A percentile compares a stretch with the other conserved stretches of the same genome.
Evolutionary conservation across 2,888 invertebrate genomes (phyloP).

Genomic region (Thymelicus sylvestris): DNA sequence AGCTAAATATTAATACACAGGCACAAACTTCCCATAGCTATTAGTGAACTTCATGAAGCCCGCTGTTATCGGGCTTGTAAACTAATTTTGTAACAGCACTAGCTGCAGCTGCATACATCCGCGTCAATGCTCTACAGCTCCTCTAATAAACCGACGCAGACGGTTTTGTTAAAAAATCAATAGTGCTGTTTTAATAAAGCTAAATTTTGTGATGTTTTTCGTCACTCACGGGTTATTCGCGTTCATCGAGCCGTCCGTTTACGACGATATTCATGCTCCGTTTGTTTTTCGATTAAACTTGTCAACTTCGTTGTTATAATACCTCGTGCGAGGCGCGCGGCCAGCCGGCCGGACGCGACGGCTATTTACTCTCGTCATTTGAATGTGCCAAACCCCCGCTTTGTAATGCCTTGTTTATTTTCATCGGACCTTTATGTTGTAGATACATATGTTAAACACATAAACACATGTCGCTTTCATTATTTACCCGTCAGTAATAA

Average conservation of each 20-base stretch:
- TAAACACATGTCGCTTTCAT: conserved; percentile 27
- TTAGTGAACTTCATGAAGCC: conserved; percentile 34
- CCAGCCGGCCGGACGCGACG: conserved; percentile 45
- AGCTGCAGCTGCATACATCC: background rate
- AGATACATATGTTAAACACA: conserved; percentile 27
- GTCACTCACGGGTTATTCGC: conserved; percentile 25
- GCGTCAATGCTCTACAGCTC: conserved; percentile 1
- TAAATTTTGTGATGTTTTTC: conserved; percentile 27
- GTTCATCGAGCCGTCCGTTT: conserved; percentile 36
- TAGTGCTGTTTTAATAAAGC: conserved; percentile 29
- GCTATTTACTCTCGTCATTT: conserved; percentile 59
- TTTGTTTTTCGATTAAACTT: conserved; percentile 49
- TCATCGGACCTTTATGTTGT: conserved; percentile 39
- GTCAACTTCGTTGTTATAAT: conserved; percentile 41
- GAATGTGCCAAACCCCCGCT: conserved; percentile 50
- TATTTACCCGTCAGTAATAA: conserved; percentile 15
- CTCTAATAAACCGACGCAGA: conserved; percentile 8
- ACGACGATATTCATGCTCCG: conserved; percentile 46
- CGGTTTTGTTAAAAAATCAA: conserved; percentile 24
- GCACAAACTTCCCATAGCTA: conserved; percentile 34
- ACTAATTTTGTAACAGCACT: conserved; percentile 30
- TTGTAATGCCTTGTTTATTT: conserved; percentile 36
- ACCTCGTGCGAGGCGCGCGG: conserved; percentile 34
- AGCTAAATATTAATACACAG: conserved; percentile 31
- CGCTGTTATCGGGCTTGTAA: conserved; percentile 35